Evolutionary conservation across 2,113 vertebrate species (phyloP), one percentile per base, ranked within the genome.

Genomic region (Peucedramus taeniatus): DNA sequence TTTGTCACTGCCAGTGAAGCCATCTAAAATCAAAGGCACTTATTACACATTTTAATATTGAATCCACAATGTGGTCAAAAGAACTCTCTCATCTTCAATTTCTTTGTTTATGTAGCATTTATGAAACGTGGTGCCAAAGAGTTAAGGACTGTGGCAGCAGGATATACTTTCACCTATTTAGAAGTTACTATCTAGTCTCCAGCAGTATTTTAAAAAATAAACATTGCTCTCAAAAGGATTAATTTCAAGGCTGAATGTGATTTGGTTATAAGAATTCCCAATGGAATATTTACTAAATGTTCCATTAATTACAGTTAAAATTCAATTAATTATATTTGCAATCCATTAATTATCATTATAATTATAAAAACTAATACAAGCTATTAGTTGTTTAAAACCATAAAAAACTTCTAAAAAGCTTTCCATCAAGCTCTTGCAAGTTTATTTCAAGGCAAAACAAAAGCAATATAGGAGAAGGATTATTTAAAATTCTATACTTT

Each of bases 1-100:
- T 99, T 99, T 70, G 99, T 99, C 75, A 99, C 99, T 26, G 99
- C 99, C 97, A 99, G 96, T 27, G 99, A 99, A 26, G 99, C 99
- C 99, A 99, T 99, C 99, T 99, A 96, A 51, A 94, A 95, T 28
- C 68, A 96, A 87, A 95, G 47, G 28, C 56, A 89, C 8, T 90
- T 50, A 47, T 71, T 89, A 90, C 3, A 33, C 22, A 60, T 61
- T 89, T 90, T 56, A 56, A 85, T 37, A 64, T 0, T 53, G 37
- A 90, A 76, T 51, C 88, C 70, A 75, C 15, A 51, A 12, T 14
- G 54, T 1, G 2, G 37, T 23, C 66, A 49, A 70, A 76, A 88
- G 23, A 53, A 28, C 13, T 31, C 21, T 42, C 22, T 53, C 16
- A 42, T 17, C 23, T 79, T 66, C 53, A 14, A 2, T 40, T 68